Evolutionary conservation across 2,113 vertebrate genomes (phyloP), one percentile per base, ranked within the genome.

Genomic region (Willisornis vidua): DNA sequence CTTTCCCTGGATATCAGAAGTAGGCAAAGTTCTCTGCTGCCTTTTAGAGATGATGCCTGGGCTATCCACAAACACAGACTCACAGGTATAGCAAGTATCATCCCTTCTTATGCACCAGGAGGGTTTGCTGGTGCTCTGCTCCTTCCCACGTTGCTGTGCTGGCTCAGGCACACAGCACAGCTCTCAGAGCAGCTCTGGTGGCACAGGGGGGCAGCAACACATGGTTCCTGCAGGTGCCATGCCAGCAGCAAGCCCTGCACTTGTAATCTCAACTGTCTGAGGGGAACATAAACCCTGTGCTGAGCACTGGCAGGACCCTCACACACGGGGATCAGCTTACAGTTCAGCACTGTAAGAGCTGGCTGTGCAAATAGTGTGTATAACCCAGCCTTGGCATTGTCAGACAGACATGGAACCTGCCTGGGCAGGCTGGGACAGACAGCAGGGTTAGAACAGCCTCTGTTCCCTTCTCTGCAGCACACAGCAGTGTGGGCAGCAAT

Each of bases 151-250:
- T 59, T 12, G 86, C 80, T 43, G 54, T 5, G 63, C 54, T 57
- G 54, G 28, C n/a, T 67, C 51, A 29, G 55, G 2, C 17, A 2
- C 83, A 46, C 58, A n/a, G 49, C 22, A 82, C 22, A 39, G 48
- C 10, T 65, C 57, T 48, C 20, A 39, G 19, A 14, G 4, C 1
- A 6, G n/a, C 67, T 39, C 39, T 41, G 41, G 31, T 14, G 46
- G 11, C 23, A 39, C 25, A 3, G 14, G 9, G 9, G 8, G 54
- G 33, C 19, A 83, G n/a, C 10, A 54, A 61, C 0, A 14, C 62
- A 8, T 0, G 5, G 39, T 2, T 62, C 26, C 48, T 14, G 20
- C 7, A 10, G 9, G 37, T 6, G 3, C 4, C 28, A 4, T 0
- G 4, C 49, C 52, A 48, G 67, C 19, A 71, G 29, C 39, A 58